Evolutionary conservation across 1,140 invertebrate species (phyloP), one percentile per base, ranked within the genome.

Genomic region (Orussus abietinus): DNA sequence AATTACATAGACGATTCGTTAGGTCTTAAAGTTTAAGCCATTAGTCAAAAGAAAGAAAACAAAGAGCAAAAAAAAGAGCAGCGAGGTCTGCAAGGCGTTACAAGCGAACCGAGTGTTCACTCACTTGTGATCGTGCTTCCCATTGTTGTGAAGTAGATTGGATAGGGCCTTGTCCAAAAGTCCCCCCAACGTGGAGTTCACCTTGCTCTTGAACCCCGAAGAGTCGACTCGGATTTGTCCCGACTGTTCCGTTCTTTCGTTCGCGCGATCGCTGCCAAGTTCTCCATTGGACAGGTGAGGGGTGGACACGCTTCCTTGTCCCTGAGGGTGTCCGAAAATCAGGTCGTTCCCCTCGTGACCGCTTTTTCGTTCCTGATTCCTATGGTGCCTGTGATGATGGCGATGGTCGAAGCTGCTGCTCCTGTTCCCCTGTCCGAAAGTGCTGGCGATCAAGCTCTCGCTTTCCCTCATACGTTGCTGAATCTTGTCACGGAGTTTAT

Each of bases 401-500:
- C 39, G 31, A 45, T 38, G 43, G 15, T 39, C 5, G 2, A 18
- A 9, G 3, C 43, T 41, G 11, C 40, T 37, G 11, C 13, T 36
- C 29, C 47, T 4, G n/a, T 33, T 55, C 20, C 57, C 65, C 11
- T 65, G 62, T 0, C 59, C 52, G 18, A 71, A 72, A 0, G 66
- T 62, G 18, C 55, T 68, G 4, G 67, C 61, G 9, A 74, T 63
- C 12, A 74, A 45, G 33, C 57, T 69, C 17, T 74, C 71, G 30
- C 69, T 71, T 17, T 72, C 71, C 6, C 66, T 51, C 68, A 74
- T 74, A 0, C 69, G 59, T 18, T 68, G 66, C n/a, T 74, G 68
- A 5, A 74, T 74, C 21, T 72, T 72, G 22, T 72, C 66, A 0
- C 71, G 57, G 1, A 74, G 44, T 33, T 72, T 74, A 42, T 72